Conservation (phyloP, 2,888 invertebrate species). For the Synanthedon myopaeformis region DNA sequence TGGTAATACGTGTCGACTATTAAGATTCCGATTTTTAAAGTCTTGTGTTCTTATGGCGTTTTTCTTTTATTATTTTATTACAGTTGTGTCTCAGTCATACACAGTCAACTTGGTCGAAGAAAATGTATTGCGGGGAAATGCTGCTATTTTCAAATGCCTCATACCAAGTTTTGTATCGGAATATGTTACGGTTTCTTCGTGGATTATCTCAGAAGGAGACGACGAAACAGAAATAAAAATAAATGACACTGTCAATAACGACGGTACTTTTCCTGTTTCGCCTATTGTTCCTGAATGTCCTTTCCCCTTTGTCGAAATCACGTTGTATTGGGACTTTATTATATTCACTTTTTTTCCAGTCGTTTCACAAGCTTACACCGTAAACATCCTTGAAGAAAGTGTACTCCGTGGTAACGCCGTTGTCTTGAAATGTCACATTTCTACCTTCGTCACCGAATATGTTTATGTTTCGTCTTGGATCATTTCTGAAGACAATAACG, state of each 20-base stretch:
- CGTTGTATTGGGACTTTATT: no score
- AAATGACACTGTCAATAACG: slow-evolving; percentile 30
- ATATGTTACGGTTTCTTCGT: slow-evolving; percentile 83
- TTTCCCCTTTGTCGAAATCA: background rate
- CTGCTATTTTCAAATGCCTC: slow-evolving; percentile 83
- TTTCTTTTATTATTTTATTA: slow-evolving; percentile 14
- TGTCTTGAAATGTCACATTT: slow-evolving; percentile 92
- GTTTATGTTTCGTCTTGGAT: slow-evolving; percentile 89
- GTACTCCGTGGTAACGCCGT: slow-evolving; percentile 90
- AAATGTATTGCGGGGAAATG: slow-evolving; percentile 85
- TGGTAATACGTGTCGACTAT: no score
- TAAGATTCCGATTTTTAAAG: no score
- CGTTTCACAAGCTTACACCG: slow-evolving; percentile 88
- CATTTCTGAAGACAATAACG: slow-evolving; percentile 75
- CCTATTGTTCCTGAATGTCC: background rate
- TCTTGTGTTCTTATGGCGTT: no score
- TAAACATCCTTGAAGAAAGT: slow-evolving; percentile 92
- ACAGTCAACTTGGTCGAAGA: slow-evolving; percentile 87
- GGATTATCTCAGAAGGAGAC: slow-evolving; percentile 77
- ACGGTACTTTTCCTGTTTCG: slow-evolving; percentile 31
- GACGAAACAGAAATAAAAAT: slow-evolving; percentile 43
- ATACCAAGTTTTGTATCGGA: slow-evolving; percentile 89
- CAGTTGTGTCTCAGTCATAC: slow-evolving; percentile 76
- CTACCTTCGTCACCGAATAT: slow-evolving; percentile 92
- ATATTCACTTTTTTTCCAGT: slow-evolving; percentile 70